Conservation (phyloP, 2,113 vertebrate genomes). For the Edolisoma coerulescens region DNA sequence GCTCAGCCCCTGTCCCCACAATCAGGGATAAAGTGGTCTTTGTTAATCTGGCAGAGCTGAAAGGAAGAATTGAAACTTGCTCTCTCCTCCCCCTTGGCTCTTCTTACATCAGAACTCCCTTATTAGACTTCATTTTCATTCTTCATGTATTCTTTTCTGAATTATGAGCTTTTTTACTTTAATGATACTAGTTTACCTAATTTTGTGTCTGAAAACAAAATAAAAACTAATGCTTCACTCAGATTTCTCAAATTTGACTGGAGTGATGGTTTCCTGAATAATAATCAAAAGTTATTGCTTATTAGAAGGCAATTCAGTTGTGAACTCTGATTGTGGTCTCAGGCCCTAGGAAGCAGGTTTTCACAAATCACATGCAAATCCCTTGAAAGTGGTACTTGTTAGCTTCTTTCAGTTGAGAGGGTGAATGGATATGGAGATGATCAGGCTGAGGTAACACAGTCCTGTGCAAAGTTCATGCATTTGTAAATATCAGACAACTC, state of each 20-base stretch:
- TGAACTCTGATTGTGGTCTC: not conserved
- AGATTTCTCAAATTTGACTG: not conserved
- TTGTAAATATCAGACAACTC: not conserved
- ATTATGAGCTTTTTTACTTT: not conserved
- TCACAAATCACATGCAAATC: not conserved
- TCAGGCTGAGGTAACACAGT: not conserved
- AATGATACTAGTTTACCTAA: not conserved
- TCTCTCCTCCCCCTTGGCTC: not conserved
- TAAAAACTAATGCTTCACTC: not conserved
- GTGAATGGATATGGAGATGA: not conserved
- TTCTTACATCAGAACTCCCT: not conserved
- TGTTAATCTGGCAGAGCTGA: conserved; percentile 14
- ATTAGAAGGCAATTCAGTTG: not conserved
- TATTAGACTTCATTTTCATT: not conserved
- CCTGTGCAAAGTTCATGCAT: not conserved
- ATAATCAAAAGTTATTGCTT: not conserved
- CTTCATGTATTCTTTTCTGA: not conserved
- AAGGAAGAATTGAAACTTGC: conserved; percentile 27
- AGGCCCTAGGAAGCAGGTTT: not conserved
- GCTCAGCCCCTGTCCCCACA: not conserved
- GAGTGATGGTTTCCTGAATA: not conserved
- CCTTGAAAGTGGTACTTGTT: not conserved
- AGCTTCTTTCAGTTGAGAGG: not conserved
- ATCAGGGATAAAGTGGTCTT: not conserved
- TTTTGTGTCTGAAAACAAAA: not conserved